These are phyloP conservation scores for Aldrovandia affinis DNA, from an alignment of 2,797 vertebrate species.

Conservation along the genomic window DNA sequence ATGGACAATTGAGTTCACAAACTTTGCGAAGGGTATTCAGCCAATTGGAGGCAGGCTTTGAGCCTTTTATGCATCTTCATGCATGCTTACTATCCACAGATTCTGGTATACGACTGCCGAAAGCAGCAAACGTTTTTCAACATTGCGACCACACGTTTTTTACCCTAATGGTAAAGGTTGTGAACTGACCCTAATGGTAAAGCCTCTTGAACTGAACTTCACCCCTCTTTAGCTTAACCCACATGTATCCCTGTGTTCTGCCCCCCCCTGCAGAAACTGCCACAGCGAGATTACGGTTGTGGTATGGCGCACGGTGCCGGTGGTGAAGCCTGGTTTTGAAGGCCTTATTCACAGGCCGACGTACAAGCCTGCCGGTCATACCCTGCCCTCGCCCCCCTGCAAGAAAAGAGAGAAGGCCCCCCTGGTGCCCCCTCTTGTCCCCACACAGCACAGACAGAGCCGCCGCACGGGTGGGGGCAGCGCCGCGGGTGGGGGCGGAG, in stretches of 20 bases:
- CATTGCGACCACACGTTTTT: too few relatives aligned
- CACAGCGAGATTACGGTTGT: constrained; percentile 82
- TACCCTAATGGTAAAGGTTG: background rate
- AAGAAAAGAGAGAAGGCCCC: constrained; percentile 77
- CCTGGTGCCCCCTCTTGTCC: constrained; percentile 58
- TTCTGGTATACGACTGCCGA: too few relatives aligned
- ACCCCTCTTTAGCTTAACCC: background rate
- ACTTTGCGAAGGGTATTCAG: too few relatives aligned
- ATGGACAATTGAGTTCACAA: too few relatives aligned
- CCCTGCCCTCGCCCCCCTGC: constrained; percentile 67
- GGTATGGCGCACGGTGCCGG: constrained; percentile 85
- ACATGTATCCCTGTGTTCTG: background rate
- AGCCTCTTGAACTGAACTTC: background rate
- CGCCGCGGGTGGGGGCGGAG: constrained; percentile 53
- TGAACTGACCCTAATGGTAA: background rate
- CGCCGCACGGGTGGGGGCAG: constrained; percentile 60
- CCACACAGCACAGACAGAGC: constrained; percentile 74
- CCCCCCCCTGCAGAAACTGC: constrained; percentile 75
- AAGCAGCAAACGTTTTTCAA: too few relatives aligned
- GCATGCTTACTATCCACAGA: too few relatives aligned
- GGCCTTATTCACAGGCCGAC: constrained; percentile 73
- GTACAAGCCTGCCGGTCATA: constrained; percentile 72
- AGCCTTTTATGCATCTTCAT: too few relatives aligned
- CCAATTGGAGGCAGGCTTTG: too few relatives aligned
- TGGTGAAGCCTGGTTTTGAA: constrained; percentile 75